Evolutionary conservation across 2,797 vertebrate species (phyloP).

Genomic region (Hozukius guyotensis): DNA sequence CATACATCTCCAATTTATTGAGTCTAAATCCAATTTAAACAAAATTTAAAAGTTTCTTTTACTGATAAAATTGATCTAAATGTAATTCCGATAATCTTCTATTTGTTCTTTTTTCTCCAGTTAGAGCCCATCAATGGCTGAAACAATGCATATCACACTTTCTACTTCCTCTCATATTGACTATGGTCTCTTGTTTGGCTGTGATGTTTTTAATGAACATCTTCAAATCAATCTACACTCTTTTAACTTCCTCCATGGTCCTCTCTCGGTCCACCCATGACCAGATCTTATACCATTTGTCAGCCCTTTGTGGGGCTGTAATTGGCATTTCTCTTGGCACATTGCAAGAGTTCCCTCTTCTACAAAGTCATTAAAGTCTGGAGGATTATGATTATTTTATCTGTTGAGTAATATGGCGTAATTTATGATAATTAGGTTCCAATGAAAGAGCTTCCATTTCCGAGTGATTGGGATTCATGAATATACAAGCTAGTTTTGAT

Average conservation of each 20-base stretch:
- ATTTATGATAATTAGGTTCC: conserved; percentile 41
- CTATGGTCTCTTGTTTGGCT: not conserved
- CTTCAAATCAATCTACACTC: not conserved
- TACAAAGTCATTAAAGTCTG: conserved; percentile 28
- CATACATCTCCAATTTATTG: not conserved
- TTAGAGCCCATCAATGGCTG: not conserved
- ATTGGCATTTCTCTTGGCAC: not conserved
- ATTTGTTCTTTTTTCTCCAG: not conserved
- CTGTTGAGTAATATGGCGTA: conserved; percentile 15
- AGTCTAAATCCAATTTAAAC: not conserved
- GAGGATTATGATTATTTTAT: conserved; percentile 31
- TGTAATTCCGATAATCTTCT: not conserved
- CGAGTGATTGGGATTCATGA: conserved; percentile 16
- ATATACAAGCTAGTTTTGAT: not conserved
- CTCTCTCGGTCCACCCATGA: not conserved
- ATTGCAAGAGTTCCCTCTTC: not conserved
- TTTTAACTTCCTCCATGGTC: not conserved
- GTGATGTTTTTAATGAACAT: not conserved
- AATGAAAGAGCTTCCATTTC: conserved; percentile 17
- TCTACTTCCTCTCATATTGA: not conserved
- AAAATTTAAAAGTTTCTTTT: not conserved
- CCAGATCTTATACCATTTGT: not conserved
- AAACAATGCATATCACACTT: not conserved
- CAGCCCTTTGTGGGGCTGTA: not conserved
- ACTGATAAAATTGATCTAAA: not conserved